These are phyloP conservation scores for Eupithecia insigniata DNA, from an alignment of 2,888 invertebrate species.

Conservation along the genomic window DNA sequence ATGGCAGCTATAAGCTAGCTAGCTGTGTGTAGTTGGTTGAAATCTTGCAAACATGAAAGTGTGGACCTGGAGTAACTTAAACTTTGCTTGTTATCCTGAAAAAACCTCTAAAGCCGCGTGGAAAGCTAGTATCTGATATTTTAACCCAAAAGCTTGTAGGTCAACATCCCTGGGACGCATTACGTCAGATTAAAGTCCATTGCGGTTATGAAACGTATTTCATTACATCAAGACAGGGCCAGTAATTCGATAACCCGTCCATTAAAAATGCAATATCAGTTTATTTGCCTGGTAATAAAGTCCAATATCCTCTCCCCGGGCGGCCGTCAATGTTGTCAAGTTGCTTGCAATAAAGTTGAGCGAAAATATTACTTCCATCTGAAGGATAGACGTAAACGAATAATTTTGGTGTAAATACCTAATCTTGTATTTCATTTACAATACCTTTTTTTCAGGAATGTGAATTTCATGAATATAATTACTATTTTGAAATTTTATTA, in stretches of 20 bases:
- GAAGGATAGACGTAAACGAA: conserved; percentile 6
- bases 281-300: conserved; percentile 25
- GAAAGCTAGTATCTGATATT: background rate
- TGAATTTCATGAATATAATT: no score
- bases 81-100: background rate
- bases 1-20: no score
- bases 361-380: conserved; percentile 27
- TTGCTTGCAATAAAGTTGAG: conserved; percentile 30
- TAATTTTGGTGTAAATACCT: background rate
- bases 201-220: conserved; percentile 9
- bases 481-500: no score
- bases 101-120: background rate
- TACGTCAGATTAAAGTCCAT: background rate
- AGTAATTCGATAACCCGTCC: conserved; percentile 20
- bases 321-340: conserved; percentile 31
- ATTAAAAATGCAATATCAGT: conserved; percentile 35
- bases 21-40: background rate
- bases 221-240: conserved; percentile 14
- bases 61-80: no score
- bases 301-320: conserved; percentile 21
- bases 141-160: background rate
- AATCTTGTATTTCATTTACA: background rate
- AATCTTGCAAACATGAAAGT: no score
- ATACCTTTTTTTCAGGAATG: no score
- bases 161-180: conserved; percentile 1